phyloP scores from a whole-genome alignment of 2,888 invertebrate genomes.

The Leptinotarsa juncta region DNA sequence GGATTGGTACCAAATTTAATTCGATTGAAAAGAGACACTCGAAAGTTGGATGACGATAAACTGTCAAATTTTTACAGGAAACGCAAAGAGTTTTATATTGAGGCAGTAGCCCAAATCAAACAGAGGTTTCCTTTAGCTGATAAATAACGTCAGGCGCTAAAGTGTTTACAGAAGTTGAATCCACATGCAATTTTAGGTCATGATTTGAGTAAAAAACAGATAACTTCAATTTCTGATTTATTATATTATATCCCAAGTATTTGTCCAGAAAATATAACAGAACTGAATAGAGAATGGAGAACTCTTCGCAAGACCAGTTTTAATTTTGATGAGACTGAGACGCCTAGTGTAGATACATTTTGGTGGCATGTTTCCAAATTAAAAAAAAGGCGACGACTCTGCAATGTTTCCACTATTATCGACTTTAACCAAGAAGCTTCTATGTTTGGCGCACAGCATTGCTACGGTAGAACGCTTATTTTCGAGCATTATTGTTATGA shows the following conservation, averaged over 20 bases:
- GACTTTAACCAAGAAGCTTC: too few relatives aligned
- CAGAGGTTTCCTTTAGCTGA: slow-evolving; percentile 26
- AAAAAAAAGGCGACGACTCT: too few relatives aligned
- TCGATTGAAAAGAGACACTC: slow-evolving; percentile 30
- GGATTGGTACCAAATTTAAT: slow-evolving; percentile 4
- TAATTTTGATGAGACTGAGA: slow-evolving; percentile 23
- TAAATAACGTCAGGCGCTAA: slow-evolving; percentile 16
- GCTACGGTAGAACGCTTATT: too few relatives aligned
- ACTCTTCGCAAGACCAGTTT: slow-evolving; percentile 7
- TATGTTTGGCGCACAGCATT: too few relatives aligned
- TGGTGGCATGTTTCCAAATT: too few relatives aligned
- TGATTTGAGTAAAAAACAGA: slow-evolving; percentile 10
- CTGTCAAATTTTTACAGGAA: too few relatives aligned
- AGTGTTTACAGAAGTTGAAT: slow-evolving; percentile 32
- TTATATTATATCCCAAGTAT: slow-evolving; percentile 24
- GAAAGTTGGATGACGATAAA: slow-evolving; percentile 20
- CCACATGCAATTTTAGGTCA: slow-evolving; percentile 18
- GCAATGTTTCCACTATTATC: too few relatives aligned
- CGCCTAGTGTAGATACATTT: too few relatives aligned
- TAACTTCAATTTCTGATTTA: slow-evolving; percentile 25
- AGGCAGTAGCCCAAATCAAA: slow-evolving; percentile 9
- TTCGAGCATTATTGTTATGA: too few relatives aligned
- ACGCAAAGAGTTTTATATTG: too few relatives aligned
- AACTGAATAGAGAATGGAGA: background rate
- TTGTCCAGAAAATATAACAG: slow-evolving; percentile 19